Evolutionary conservation across 2,113 vertebrate genomes (phyloP).

Genomic region (Rhagologus leucostigma): DNA sequence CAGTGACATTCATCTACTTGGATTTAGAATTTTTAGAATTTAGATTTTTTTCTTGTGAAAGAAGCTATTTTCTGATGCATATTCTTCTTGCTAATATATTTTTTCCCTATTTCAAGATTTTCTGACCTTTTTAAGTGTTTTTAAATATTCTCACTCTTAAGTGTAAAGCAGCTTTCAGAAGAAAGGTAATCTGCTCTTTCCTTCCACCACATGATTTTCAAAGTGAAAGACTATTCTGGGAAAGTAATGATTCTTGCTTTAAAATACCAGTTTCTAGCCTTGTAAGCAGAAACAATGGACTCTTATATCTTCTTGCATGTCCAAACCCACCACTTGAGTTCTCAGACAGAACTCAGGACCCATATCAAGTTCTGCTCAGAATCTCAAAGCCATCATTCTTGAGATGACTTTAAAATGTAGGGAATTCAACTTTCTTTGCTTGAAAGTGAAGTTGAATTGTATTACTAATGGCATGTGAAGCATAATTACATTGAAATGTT

Average conservation of each 20-base stretch:
- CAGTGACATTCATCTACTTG: neutral
- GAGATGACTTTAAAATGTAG: neutral
- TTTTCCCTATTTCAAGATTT: neutral
- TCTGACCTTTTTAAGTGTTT: neutral
- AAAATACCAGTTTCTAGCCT: neutral
- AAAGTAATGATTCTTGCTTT: neutral
- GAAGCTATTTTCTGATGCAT: neutral
- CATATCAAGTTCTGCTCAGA: neutral
- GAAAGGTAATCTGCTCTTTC: neutral
- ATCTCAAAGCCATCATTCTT: neutral
- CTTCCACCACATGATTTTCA: neutral
- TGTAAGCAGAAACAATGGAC: neutral
- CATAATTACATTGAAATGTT: neutral
- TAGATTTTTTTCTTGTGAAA: too few relatives aligned
- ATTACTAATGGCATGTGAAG: neutral
- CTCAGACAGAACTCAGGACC: neutral
- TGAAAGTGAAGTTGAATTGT: neutral
- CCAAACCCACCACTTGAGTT: neutral
- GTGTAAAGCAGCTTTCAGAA: neutral
- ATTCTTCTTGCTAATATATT: neutral
- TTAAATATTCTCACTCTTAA: neutral
- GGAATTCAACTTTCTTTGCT: neutral
- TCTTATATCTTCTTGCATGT: neutral
- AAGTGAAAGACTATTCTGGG: neutral
- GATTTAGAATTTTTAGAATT: too few relatives aligned